Conservation (phyloP, 1,140 invertebrate species). For the Gryon sp. region DNA sequence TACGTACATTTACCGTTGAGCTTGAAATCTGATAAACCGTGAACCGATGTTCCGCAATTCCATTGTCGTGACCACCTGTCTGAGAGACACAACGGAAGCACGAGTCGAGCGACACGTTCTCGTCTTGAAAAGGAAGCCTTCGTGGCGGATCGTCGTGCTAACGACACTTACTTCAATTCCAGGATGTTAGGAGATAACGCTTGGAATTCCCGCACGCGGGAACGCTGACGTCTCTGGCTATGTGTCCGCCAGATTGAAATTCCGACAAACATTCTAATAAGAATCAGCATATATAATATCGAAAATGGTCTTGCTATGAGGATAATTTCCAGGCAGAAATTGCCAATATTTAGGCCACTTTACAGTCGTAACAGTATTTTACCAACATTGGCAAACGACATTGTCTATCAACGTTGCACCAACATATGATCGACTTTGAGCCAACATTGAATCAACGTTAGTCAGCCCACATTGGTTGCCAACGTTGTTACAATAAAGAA, state of each 20-base stretch:
- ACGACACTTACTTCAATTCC: conserved; percentile 61
- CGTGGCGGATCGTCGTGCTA: conserved; percentile 40
- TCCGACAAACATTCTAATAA: conserved; percentile 50
- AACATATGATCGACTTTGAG: too few species aligned
- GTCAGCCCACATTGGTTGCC: too few species aligned
- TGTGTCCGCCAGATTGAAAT: conserved; percentile 45
- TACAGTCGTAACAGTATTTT: too few species aligned
- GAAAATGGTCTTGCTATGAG: too few species aligned
- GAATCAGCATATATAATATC: conserved; percentile 36
- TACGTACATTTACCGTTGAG: conserved; percentile 59
- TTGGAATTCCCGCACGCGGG: conserved; percentile 49
- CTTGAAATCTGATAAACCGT: conserved; percentile 63
- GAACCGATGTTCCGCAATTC: conserved; percentile 61
- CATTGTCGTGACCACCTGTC: conserved; percentile 66
- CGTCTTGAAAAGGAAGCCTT: conserved; percentile 53
- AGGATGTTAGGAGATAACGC: conserved; percentile 47
- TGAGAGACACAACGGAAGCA: conserved; percentile 61
- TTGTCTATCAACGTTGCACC: too few species aligned
- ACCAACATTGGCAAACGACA: too few species aligned
- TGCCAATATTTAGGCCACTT: too few species aligned
- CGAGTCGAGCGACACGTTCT: conserved; percentile 55
- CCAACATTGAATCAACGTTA: too few species aligned
- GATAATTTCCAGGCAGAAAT: too few species aligned
- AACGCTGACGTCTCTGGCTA: conserved; percentile 14
- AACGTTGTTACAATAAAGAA: too few species aligned